phyloP scores from a whole-genome alignment of 2,888 invertebrate species.

The Netelia inedita region DNA sequence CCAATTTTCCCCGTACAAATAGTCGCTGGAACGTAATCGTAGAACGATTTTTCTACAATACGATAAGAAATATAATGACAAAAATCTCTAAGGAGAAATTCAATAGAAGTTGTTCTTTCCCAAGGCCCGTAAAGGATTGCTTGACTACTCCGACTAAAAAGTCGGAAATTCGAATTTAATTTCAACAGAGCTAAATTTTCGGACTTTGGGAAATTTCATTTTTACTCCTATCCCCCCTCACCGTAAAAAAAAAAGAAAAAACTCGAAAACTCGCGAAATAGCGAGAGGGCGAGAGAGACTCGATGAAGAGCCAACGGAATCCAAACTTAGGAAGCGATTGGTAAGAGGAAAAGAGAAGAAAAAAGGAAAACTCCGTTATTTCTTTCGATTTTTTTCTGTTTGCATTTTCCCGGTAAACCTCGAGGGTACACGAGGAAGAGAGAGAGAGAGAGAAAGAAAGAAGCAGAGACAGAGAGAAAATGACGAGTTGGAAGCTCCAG shows the following conservation, averaged over 20 bases:
- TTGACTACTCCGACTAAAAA: not conserved
- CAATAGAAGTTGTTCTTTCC: no score
- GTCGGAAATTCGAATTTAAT: not conserved
- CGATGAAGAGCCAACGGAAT: no score
- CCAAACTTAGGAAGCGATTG: no score
- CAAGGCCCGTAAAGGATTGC: no score
- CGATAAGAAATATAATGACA: no score
- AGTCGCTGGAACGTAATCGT: no score
- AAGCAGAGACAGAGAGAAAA: slow-evolving; percentile 18
- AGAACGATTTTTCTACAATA: no score
- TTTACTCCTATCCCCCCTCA: not conserved
- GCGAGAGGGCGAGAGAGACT: not conserved
- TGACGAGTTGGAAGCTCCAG: slow-evolving; percentile 20
- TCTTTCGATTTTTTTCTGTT: no score
- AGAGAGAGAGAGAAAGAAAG: slow-evolving; percentile 10
- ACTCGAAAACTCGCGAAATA: not conserved
- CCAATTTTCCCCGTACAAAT: not conserved
- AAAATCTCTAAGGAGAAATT: no score
- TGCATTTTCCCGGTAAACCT: no score
- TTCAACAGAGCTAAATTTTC: slow-evolving; percentile 13
- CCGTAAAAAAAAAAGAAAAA: no score
- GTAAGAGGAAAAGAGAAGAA: not conserved
- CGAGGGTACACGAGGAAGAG: not conserved
- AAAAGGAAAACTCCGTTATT: no score
- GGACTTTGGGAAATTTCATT: slow-evolving; percentile 1